phyloP scores from a whole-genome alignment of 2,797 vertebrate species.

The Eremophila alpestris region DNA sequence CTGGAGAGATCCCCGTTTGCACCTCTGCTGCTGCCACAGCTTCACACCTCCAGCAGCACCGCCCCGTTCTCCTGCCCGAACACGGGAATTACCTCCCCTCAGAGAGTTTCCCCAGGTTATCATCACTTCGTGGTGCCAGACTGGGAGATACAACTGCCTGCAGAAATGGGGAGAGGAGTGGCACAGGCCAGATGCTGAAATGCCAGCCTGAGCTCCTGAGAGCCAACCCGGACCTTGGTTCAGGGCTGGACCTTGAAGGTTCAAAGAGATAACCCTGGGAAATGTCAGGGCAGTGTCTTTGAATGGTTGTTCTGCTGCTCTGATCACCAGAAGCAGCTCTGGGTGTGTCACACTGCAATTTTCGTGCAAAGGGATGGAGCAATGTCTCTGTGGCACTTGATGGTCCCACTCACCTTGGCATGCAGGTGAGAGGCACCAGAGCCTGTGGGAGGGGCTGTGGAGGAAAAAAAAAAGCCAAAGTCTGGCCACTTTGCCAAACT shows the following conservation, averaged over 20 bases:
- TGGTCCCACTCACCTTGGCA: background rate
- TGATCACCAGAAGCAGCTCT: background rate
- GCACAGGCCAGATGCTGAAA: background rate
- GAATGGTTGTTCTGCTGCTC: background rate
- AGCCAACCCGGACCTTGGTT: background rate
- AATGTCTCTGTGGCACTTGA: background rate
- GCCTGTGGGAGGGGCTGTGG: background rate
- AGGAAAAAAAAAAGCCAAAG: background rate
- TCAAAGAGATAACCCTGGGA: background rate
- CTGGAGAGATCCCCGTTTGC: accelerated
- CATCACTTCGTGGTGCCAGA: background rate
- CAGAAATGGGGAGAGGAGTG: background rate
- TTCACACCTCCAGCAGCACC: background rate
- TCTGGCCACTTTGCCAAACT: background rate
- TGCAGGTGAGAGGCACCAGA: background rate
- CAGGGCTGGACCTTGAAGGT: background rate
- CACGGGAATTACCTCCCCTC: background rate
- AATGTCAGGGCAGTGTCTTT: background rate
- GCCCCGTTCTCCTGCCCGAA: background rate
- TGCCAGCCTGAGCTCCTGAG: background rate
- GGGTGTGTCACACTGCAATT: background rate
- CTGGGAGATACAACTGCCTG: accelerated
- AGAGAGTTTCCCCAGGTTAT: background rate
- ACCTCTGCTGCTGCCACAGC: background rate
- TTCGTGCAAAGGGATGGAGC: background rate